A percentile compares a stretch with the other conserved stretches of the same genome.
phyloP scores from a whole-genome alignment of 2,113 vertebrate species.

The Trogon surrucura region DNA sequence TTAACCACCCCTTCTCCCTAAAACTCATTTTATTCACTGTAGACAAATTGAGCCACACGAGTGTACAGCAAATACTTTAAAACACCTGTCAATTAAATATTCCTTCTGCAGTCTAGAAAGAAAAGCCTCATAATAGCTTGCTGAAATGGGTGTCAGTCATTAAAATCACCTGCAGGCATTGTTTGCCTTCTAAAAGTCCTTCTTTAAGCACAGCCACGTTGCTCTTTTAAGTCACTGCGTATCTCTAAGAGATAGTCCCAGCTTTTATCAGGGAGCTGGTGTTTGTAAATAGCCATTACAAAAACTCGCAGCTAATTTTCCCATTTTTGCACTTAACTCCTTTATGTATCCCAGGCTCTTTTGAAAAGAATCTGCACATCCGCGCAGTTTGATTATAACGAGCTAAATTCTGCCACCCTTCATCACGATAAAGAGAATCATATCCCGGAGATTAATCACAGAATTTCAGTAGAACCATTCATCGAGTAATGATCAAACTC shows the following conservation, averaged over 20 bases:
- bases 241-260: constrained; percentile 34
- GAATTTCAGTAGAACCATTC: neutral
- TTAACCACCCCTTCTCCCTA: neutral
- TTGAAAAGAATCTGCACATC: neutral
- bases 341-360: neutral
- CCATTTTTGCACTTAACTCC: neutral
- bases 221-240: neutral
- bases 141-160: constrained; percentile 42
- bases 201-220: neutral
- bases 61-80: neutral
- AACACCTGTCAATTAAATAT: constrained; percentile 71
- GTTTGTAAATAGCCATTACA: constrained; percentile 24
- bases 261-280: neutral
- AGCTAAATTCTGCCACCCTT: neutral
- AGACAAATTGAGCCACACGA: neutral
- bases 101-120: constrained; percentile 75
- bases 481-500: constrained; percentile 3
- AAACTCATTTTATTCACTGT: neutral
- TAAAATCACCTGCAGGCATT: neutral
- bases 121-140: constrained; percentile 72
- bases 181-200: neutral
- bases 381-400: neutral
- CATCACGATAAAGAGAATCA: neutral
- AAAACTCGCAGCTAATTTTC: constrained; percentile 23
- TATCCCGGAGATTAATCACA: neutral